Evolutionary conservation across 1,140 invertebrate genomes (phyloP), one percentile per base, ranked within the genome.

Genomic region (Ctenoplectra terminalis): DNA sequence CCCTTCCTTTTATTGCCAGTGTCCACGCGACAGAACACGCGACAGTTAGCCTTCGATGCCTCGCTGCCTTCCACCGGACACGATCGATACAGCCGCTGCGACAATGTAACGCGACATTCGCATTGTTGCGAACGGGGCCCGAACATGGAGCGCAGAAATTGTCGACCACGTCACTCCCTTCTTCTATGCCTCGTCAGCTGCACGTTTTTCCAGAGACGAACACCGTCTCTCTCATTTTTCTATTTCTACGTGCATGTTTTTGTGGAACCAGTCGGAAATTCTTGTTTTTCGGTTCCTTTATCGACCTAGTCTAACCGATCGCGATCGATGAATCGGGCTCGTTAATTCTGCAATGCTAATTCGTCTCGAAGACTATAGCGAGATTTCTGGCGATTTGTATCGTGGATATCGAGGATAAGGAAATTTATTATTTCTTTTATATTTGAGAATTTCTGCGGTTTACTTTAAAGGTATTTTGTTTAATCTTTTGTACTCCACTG

Each of bases 21-120:
- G 78, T 56, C 71, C 79, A 81, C 71, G 79, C 71, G 79, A 81
- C 72, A 80, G 69, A 66, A 72, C 77, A 63, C 58, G 69, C 77
- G 66, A 72, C 77, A 60, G 71, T 75, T 75, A 74, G 48, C 72
- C 79, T 67, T 74, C 79, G 71, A 74, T 74, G 72, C 29, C 52
- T 66, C 26, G 78, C 74, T 73, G 48, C 60, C 52, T 75, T 67
- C 71, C 72, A 75, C 40, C 43, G 71, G 79, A 74, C 52, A 26
- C 58, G 79, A 81, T 81, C 79, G 79, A 81, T 81, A 81, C 71
- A 5, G 20, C 37, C 61, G 52, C 72, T 81, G 71, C 79, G 79
- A 81, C 79, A 74, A 67, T 75, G 40, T 75, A 81, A 75, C 79
- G 79, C 79, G 70, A 67, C 71, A 52, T 50, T 80, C 50, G 48